Base-by-base conservation (phyloP, 2,888 invertebrate species). In the Seira musarum region DNA sequence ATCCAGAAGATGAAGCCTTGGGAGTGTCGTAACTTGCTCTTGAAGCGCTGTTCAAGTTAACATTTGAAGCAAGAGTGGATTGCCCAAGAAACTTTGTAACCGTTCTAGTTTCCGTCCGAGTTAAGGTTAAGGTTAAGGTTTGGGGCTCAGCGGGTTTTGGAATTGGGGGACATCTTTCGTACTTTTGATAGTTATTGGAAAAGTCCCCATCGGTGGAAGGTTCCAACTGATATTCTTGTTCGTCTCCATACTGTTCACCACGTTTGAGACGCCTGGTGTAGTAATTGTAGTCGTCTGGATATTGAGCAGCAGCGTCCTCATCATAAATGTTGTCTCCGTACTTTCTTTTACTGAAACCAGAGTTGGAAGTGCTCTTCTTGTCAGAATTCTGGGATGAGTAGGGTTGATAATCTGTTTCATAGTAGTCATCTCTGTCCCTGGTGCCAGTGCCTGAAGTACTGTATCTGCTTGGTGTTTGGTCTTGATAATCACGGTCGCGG, bases 151-250 rank as follows among this genome's bases (percentile, higher is more conserved):
- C 71, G 6, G 53, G 60, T 19, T 78, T 70, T 2, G 78, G 78
- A n/a, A 81, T 80, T n/a, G 84, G 84, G n/a, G 84, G 84, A 71
- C 84, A 84, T 68, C 66, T 71, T 22, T 84, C 82, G n/a, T 63
- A 57, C 67, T 79, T 75, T 30, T 82, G 80, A 49, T 79, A 81
- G 25, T 81, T 79, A 17, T 79, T 81, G 5, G 84, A 84, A 21
- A 78, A 82, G 46, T 84, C 84, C 15, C 84, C 84, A 24, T 84
- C 84, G 1, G 81, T 75, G 30, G 79, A 79, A 0, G 84, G 84
- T 22, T 84, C 84, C 35, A 84, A 70, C 5, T 78, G 70, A 63
- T 82, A 81, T 71, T 82, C 84, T 6, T 63, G 77, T 22, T 83
- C 81, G 40, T 82, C 83, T 3, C 78, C 80, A 24, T 71, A 76